Base-by-base conservation (phyloP, 35 echinoderm and acorn worm species). In the Nesometra sesokonis region DNA sequence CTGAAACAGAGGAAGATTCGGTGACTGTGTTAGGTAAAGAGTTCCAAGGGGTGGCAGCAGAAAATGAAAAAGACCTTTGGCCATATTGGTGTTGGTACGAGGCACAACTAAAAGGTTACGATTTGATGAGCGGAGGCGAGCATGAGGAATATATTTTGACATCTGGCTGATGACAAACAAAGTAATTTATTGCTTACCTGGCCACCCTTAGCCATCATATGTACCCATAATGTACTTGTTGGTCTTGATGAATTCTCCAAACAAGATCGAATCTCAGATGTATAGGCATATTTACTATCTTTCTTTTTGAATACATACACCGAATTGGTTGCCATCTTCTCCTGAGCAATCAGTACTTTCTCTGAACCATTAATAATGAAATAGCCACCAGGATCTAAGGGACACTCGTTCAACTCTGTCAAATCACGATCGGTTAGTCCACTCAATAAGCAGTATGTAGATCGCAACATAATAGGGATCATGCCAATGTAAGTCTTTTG, bases 391-490 rank as follows among this genome's bases (percentile, higher is more conserved):
- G 96, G 96, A 84, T 97, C 96, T 23, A 99, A 82, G 8, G 96
- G 96, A 86, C 96, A 99, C 47, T 99, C 96, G 35, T 93, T 92
- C 83, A 97, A 94, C 79, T 99, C 92, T 99, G 96, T 99, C 47
- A 99, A 90, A 92, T 99, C 92, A 94, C 96, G 96, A 94, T 99
- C 96, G 29, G 92, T 99, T 32, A 99, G 96, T 40, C 96, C 96
- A 79, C 85, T 99, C 17, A 99, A 87, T 5, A 99, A 43, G 76
- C 96, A 99, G 88, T 99, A 99, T 33, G 96, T 99, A 57, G 96
- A 99, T 33, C 96, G 89, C 80, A 99, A 87, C 96, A 99, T 99
- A 85, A 99, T 99, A 21, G 96, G 95, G 36, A 99, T 99, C 82
- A 92, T 99, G 1, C 96, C 96, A 23, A 99, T 93, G 79, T 94